Evolutionary conservation across 2,888 invertebrate genomes (phyloP).

Genomic region (Lycia hirtaria): DNA sequence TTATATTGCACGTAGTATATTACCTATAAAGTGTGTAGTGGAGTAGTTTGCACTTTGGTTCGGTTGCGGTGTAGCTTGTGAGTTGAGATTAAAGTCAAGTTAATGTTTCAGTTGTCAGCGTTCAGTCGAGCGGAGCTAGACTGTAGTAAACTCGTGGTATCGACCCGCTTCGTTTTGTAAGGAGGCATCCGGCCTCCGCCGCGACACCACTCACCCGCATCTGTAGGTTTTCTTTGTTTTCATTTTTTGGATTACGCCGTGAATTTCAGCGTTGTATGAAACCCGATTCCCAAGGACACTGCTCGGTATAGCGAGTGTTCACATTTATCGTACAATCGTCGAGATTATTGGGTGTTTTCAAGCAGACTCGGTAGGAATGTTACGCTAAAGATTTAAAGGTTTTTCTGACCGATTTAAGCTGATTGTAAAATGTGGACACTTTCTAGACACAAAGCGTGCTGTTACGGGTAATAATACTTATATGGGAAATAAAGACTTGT

Average conservation of each 20-base stretch:
- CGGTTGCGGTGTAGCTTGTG: slow-evolving; percentile 66
- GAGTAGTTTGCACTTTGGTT: slow-evolving; percentile 61
- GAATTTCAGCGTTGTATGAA: slow-evolving; percentile 40
- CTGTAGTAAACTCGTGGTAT: slow-evolving; percentile 69
- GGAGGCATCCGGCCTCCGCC: slow-evolving; percentile 77
- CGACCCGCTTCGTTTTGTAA: slow-evolving; percentile 66
- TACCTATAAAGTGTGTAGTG: slow-evolving; percentile 34
- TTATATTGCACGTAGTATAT: too few species aligned
- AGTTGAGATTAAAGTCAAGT: slow-evolving; percentile 69
- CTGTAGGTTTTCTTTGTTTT: slow-evolving; percentile 79
- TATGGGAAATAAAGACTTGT: too few species aligned
- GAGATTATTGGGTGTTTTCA: too few species aligned
- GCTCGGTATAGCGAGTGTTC: background rate
- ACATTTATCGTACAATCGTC: too few species aligned
- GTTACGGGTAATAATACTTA: too few species aligned
- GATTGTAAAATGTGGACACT: too few species aligned
- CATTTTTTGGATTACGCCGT: slow-evolving; percentile 57
- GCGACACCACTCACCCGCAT: slow-evolving; percentile 75
- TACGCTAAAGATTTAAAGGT: too few species aligned
- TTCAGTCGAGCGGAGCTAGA: slow-evolving; percentile 81
- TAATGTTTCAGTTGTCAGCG: slow-evolving; percentile 82
- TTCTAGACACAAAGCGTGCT: too few species aligned
- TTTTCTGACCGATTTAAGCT: too few species aligned
- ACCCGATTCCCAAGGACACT: background rate
- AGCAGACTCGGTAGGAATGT: too few species aligned